phyloP scores from a whole-genome alignment of 2,113 vertebrate species.

The Corythornis vintsioides region DNA sequence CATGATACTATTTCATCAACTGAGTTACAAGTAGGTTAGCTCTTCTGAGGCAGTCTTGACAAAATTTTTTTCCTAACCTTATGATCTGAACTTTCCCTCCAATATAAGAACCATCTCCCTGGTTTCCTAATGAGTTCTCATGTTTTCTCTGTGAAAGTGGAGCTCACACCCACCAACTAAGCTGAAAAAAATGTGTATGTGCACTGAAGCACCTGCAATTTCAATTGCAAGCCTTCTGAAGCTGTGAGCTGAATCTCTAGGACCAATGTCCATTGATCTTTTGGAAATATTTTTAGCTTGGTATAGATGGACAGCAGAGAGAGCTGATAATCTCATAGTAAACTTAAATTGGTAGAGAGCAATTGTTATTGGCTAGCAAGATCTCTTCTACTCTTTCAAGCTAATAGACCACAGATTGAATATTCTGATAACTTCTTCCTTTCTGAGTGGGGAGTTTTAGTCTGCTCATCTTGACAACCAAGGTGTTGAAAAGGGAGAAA shows the following conservation, averaged over 20 bases:
- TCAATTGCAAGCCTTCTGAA: background rate
- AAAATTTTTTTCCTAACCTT: background rate
- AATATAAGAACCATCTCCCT: rapidly evolving
- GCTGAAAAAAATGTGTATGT: background rate
- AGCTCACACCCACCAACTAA: background rate
- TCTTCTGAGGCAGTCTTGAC: background rate
- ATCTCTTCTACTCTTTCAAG: background rate
- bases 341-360: background rate
- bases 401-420: background rate
- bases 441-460: background rate
- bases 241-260: background rate
- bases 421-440: background rate
- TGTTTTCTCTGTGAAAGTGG: background rate
- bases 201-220: background rate
- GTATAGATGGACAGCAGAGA: background rate
- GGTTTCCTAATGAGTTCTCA: background rate
- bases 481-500: background rate
- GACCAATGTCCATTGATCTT: background rate
- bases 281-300: background rate
- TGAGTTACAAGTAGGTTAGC: background rate
- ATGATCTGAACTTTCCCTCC: background rate
- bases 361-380: background rate
- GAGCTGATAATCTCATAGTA: background rate
- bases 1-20: background rate
- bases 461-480: background rate